phyloP scores from a whole-genome alignment of 2,113 vertebrate genomes.

The Periophthalmodon schlosseri region DNA sequence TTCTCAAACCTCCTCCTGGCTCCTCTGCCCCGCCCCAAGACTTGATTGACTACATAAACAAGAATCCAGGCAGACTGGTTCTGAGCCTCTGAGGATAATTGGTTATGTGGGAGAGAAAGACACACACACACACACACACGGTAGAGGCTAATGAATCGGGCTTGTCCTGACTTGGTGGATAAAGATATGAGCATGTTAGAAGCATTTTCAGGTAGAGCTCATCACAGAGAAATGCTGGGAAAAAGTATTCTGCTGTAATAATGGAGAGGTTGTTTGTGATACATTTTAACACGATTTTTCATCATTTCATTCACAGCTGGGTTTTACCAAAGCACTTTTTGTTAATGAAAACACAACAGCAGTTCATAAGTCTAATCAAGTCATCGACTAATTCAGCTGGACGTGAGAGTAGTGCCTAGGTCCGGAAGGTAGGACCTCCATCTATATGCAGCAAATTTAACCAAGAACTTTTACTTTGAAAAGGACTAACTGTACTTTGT shows the following conservation, averaged over 20 bases:
- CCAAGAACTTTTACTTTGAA: background rate
- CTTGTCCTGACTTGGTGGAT: slow-evolving; percentile 11
- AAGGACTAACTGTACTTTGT: background rate
- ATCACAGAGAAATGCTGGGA: slow-evolving; percentile 4
- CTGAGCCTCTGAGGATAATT: slow-evolving; percentile 3
- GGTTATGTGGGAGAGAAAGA: background rate
- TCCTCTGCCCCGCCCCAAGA: slow-evolving; percentile 44
- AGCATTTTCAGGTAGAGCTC: background rate
- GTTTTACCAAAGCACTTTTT: slow-evolving; percentile 77
- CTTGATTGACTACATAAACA: slow-evolving; percentile 37
- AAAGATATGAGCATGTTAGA: background rate
- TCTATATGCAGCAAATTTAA: background rate
- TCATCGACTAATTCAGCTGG: slow-evolving; percentile 27
- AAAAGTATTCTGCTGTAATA: background rate
- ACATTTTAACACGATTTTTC: background rate
- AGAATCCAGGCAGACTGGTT: slow-evolving; percentile 71
- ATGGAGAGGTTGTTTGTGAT: background rate
- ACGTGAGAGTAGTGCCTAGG: background rate
- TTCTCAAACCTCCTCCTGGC: slow-evolving; percentile 33
- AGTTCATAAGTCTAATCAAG: slow-evolving; percentile 25
- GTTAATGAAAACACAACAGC: slow-evolving; percentile 56
- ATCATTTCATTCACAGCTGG: slow-evolving; percentile 77
- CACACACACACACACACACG: background rate
- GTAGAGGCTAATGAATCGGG: background rate
- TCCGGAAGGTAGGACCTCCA: slow-evolving; percentile 20